Percentiles rank a stretch among this genome's conserved stretches.
Conservation (phyloP, 2,888 invertebrate genomes). For the Ormyrus pomaceus region DNA sequence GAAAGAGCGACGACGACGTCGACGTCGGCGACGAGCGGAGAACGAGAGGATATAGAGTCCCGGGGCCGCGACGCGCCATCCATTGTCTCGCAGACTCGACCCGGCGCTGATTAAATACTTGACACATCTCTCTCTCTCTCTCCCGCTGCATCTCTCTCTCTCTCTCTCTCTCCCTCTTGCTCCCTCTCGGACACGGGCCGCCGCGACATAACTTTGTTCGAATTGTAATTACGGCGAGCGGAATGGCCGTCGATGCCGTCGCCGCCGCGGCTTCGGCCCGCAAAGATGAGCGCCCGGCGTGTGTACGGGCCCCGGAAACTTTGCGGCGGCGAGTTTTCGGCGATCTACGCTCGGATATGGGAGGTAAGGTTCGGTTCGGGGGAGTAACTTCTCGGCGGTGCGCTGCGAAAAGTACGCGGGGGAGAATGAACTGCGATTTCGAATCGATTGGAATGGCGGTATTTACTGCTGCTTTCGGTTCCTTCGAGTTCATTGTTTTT, state of each 20-base stretch:
- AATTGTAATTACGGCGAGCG: conserved; percentile 72
- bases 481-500: too few species aligned
- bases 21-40: not conserved
- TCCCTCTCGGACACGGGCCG: not conserved
- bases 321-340: too few species aligned
- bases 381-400: not conserved
- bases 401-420: conserved; percentile 1
- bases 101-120: conserved; percentile 74
- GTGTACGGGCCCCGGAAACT: too few species aligned
- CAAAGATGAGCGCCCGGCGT: too few species aligned
- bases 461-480: too few species aligned
- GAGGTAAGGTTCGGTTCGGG: not conserved
- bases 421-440: not conserved
- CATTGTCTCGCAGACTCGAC: conserved; percentile 70
- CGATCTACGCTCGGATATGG: not conserved
- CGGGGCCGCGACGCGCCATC: conserved; percentile 60
- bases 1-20: conserved; percentile 51
- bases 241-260: conserved; percentile 63
- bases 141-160: not conserved
- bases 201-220: conserved; percentile 72
- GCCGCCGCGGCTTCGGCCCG: not conserved
- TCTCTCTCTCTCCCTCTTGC: not conserved
- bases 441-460: not conserved
- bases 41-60: conserved; percentile 33
- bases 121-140: conserved; percentile 68